These are phyloP conservation scores for Diarsia mendica DNA, from an alignment of 2,888 invertebrate species.

Conservation along the genomic window DNA sequence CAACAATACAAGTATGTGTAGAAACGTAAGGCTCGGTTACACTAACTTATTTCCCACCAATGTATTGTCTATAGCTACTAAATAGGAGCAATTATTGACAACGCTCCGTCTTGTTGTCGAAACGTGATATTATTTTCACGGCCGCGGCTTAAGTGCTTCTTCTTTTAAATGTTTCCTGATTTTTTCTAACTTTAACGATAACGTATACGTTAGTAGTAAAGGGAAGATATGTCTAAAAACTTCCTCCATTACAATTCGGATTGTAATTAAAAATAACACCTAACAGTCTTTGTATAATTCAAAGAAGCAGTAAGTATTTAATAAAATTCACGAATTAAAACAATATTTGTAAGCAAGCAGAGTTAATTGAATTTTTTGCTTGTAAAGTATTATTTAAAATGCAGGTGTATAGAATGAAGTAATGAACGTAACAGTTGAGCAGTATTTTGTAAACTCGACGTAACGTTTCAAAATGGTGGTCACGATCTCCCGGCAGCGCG, in stretches of 20 bases:
- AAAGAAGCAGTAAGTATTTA: constrained; percentile 19
- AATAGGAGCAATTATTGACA: constrained; percentile 70
- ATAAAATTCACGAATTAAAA: constrained; percentile 37
- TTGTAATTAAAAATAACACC: constrained; percentile 55
- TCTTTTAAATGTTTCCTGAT: constrained; percentile 74
- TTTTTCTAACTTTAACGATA: constrained; percentile 57
- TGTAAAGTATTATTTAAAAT: constrained; percentile 13
- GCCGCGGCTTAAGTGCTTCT: constrained; percentile 78
- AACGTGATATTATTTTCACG: constrained; percentile 77
- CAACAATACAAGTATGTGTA: constrained; percentile 50
- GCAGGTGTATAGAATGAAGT: constrained; percentile 6
- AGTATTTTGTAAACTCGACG: constrained; percentile 52
- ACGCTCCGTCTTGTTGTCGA: constrained; percentile 65
- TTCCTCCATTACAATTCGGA: constrained; percentile 60
- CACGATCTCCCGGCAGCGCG: constrained; percentile 53
- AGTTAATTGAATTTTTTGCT: constrained; percentile 41
- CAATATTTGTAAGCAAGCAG: constrained; percentile 24
- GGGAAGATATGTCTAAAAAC: constrained; percentile 63
- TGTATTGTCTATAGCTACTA: constrained; percentile 51
- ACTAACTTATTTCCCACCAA: constrained; percentile 42
- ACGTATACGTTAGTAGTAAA: constrained; percentile 49
- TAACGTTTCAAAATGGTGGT: constrained; percentile 60
- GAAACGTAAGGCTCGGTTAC: constrained; percentile 50
- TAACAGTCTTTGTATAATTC: constrained; percentile 52
- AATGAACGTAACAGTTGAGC: constrained; percentile 20